A percentile compares a stretch with the other conserved stretches of the same genome.
Evolutionary conservation across 2,888 invertebrate species (phyloP).

Genomic region (Ceramica pisi): DNA sequence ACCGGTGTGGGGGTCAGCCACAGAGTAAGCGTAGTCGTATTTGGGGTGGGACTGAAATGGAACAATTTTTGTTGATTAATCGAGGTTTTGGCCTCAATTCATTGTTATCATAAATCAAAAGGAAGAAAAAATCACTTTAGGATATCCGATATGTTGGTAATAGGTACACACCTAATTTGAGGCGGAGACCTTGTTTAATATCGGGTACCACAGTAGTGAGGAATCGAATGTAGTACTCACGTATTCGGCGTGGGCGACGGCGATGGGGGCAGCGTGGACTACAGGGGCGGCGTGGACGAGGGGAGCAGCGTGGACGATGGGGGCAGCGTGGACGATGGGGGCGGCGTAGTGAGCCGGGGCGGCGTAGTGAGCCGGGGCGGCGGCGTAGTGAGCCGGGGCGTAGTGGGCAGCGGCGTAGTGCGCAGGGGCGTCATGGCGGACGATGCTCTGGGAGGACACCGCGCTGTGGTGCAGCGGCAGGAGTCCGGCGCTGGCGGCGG

Average conservation of each 20-base stretch:
- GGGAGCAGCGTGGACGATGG: constrained; percentile 81
- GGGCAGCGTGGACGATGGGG: constrained; percentile 77
- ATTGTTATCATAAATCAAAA: constrained; percentile 33
- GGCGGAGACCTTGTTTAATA: constrained; percentile 24
- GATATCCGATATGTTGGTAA: constrained; percentile 44
- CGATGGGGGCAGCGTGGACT: constrained; percentile 76
- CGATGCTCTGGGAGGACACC: constrained; percentile 89
- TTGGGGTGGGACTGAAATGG: constrained; percentile 90
- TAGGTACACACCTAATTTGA: constrained; percentile 35
- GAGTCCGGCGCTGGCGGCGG: constrained; percentile 90
- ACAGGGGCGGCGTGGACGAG: constrained; percentile 78
- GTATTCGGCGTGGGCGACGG: constrained; percentile 81
- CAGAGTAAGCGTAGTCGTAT: constrained; percentile 92
- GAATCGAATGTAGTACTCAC: constrained; percentile 70
- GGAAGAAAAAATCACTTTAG: constrained; percentile 47
- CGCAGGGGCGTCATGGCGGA: constrained; percentile 85
- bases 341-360: constrained; percentile 77
- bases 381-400: constrained; percentile 79
- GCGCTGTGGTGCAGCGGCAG: constrained; percentile 85
- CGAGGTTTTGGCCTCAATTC: constrained; percentile 14
- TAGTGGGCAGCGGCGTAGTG: constrained; percentile 82
- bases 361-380: constrained; percentile 80
- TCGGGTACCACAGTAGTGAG: background rate
- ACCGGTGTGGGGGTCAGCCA: constrained; percentile 91
- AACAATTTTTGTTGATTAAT: constrained; percentile 7